Percentiles rank a stretch among this genome's conserved stretches.
These are phyloP conservation scores for Lithobates sylvaticus DNA, from an alignment of 2,797 vertebrate genomes.

Conservation along the genomic window DNA sequence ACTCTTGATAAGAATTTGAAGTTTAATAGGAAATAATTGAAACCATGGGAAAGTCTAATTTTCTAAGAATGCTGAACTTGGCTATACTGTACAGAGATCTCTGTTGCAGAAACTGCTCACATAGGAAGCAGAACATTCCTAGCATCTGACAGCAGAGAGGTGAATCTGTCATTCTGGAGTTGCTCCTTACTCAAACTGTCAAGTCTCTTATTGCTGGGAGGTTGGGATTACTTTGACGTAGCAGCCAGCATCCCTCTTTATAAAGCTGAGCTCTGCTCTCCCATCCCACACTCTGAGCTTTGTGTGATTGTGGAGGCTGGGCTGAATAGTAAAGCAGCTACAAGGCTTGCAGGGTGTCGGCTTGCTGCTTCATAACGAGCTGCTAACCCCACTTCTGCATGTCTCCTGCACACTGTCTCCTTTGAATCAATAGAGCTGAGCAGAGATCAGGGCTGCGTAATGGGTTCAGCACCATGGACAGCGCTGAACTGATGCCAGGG, in stretches of 20 bases:
- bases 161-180: neutral
- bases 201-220: slow-evolving; percentile 11
- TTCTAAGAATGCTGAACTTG: neutral
- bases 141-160: neutral
- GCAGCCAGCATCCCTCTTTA: neutral
- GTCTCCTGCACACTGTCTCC: neutral
- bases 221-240: slow-evolving; percentile 27
- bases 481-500: neutral
- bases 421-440: neutral
- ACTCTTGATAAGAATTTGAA: neutral
- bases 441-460: neutral
- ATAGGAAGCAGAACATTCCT: neutral
- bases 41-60: neutral
- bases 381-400: neutral
- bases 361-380: neutral
- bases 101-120: neutral
- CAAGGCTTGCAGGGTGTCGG: neutral
- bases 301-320: neutral
- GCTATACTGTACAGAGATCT: neutral
- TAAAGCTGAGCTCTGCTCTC: slow-evolving; percentile 13
- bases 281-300: slow-evolving; percentile 3
- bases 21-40: neutral
- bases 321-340: neutral
- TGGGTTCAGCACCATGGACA: slow-evolving; percentile 3
- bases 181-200: neutral